These are phyloP conservation scores for Philypnodon macrostomus DNA, from an alignment of 2,797 vertebrate genomes.

Conservation along the genomic window DNA sequence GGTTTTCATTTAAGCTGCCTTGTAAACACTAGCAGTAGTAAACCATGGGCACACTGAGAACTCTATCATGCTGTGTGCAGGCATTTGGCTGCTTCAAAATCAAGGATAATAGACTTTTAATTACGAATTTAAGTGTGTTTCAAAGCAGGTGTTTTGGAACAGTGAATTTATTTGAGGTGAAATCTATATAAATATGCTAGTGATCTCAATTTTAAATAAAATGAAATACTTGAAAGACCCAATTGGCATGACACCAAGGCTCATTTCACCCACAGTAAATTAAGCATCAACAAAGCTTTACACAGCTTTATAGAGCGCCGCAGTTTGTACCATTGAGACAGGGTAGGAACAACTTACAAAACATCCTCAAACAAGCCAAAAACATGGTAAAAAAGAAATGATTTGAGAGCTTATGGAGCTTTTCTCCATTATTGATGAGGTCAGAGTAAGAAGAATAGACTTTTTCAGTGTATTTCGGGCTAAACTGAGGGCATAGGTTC, in stretches of 20 bases:
- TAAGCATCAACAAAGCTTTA: not conserved
- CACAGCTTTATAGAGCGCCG: not conserved
- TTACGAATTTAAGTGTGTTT: conserved; percentile 25
- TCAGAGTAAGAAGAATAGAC: too few species aligned
- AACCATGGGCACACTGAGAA: conserved; percentile 51
- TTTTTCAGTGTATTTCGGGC: too few species aligned
- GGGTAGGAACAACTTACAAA: not conserved
- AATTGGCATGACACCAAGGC: conserved; percentile 1
- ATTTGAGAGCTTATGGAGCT: too few species aligned
- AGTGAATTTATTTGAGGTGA: not conserved
- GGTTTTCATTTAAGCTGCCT: conserved; percentile 59
- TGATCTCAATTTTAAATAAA: not conserved
- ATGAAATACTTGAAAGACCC: not conserved
- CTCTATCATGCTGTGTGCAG: conserved; percentile 39
- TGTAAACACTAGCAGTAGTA: conserved; percentile 65
- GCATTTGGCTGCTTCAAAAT: conserved; percentile 24
- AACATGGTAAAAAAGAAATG: too few species aligned
- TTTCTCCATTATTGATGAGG: too few species aligned
- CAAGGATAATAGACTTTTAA: conserved; percentile 22
- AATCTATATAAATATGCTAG: not conserved
- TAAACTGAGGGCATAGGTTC: too few species aligned
- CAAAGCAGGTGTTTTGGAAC: conserved; percentile 25
- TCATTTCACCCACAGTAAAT: conserved; percentile 8
- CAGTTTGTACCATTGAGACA: not conserved
- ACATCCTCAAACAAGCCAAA: too few species aligned